These are phyloP conservation scores for Hedychridium roseum DNA, from an alignment of 2,888 invertebrate genomes.

Conservation along the genomic window DNA sequence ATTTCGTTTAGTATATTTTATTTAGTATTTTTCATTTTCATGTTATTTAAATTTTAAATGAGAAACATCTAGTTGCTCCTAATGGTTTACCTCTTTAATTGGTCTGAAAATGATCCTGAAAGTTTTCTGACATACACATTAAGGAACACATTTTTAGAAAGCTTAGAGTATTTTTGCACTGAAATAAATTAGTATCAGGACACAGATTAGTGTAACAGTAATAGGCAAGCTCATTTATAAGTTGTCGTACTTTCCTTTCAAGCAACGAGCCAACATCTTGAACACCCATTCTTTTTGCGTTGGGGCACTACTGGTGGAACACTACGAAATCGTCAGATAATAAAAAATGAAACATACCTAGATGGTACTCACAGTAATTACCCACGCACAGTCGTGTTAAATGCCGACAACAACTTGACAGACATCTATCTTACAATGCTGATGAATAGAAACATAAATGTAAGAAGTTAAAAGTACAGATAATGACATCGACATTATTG, in stretches of 20 bases:
- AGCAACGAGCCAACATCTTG: constrained; percentile 60
- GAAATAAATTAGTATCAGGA: constrained; percentile 31
- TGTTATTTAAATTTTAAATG: no score
- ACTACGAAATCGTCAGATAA: constrained; percentile 51
- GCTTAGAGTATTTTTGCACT: neutral
- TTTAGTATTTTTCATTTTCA: constrained; percentile 28
- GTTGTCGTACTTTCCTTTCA: constrained; percentile 61
- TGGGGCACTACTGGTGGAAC: constrained; percentile 56
- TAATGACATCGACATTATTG: constrained; percentile 28
- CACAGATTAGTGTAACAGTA: constrained; percentile 28
- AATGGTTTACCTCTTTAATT: neutral
- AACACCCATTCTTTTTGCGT: constrained; percentile 60
- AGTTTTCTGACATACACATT: neutral
- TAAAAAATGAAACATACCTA: constrained; percentile 45
- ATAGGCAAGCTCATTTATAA: constrained; percentile 51
- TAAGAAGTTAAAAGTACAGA: constrained; percentile 29
- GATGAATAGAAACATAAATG: constrained; percentile 30
- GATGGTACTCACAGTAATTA: constrained; percentile 36
- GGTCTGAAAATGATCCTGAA: constrained; percentile 27
- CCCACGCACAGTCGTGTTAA: constrained; percentile 33
- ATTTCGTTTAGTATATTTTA: no score
- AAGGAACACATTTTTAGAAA: neutral
- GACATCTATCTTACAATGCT: constrained; percentile 21
- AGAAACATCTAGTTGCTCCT: no score
- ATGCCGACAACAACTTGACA: constrained; percentile 30